These are phyloP conservation scores for Eidolon helvum DNA, from an alignment of 2,113 vertebrate genomes.

Conservation along the genomic window DNA sequence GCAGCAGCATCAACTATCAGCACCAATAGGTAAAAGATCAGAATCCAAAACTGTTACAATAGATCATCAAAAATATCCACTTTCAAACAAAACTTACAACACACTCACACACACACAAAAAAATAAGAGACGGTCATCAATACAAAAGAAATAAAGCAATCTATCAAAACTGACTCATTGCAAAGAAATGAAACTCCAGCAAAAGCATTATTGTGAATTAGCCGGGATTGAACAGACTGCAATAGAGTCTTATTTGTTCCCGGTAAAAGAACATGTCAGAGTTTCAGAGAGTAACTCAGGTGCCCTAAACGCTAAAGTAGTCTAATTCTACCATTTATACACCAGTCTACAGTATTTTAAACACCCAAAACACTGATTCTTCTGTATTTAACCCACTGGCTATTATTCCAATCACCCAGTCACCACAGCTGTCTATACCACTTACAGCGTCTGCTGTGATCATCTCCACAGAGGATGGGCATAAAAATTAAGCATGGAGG, in stretches of 20 bases:
- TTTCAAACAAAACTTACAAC: background rate
- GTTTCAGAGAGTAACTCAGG: background rate
- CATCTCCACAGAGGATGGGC: background rate
- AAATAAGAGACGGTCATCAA: background rate
- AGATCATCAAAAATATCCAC: background rate
- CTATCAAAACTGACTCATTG: background rate
- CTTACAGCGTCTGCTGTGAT: background rate
- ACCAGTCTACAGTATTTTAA: background rate
- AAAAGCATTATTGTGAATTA: background rate
- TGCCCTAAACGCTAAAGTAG: background rate
- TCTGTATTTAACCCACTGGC: background rate
- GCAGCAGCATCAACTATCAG: background rate
- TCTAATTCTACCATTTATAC: background rate
- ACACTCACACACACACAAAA: too few species aligned
- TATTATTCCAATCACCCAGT: background rate
- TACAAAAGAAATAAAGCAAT: background rate
- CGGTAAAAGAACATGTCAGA: background rate
- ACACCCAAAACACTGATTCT: background rate
- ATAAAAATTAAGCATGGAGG: background rate
- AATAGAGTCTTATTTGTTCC: background rate
- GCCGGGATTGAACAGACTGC: background rate
- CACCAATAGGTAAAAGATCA: background rate
- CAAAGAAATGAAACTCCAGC: background rate
- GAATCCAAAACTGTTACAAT: background rate
- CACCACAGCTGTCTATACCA: background rate